phyloP scores from a whole-genome alignment of 2,797 vertebrate species.

The Pterois miles region DNA sequence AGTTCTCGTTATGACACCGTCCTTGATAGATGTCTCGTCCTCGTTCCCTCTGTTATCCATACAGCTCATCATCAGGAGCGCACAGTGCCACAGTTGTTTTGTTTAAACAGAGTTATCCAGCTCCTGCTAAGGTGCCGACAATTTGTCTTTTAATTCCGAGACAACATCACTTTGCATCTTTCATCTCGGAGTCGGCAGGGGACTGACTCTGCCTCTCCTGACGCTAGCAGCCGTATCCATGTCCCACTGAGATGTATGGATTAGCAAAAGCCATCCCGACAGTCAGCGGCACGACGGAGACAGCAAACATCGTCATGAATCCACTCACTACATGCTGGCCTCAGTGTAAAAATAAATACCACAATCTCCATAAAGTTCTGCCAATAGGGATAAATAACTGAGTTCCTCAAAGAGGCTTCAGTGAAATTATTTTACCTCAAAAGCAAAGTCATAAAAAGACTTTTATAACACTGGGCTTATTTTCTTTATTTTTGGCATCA shows the following conservation, averaged over 20 bases:
- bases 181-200: conserved; percentile 73
- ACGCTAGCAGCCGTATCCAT: conserved; percentile 17
- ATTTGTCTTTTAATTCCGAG: conserved; percentile 71
- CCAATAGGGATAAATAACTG: conserved; percentile 4
- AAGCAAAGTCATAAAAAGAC: not conserved
- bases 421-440: not conserved
- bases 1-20: conserved; percentile 13
- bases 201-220: conserved; percentile 52
- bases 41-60: conserved; percentile 22
- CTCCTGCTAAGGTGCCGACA: conserved; percentile 41
- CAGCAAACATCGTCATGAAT: conserved; percentile 23
- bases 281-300: conserved; percentile 64
- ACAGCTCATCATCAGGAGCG: not conserved
- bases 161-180: conserved; percentile 61
- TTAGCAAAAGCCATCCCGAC: conserved; percentile 76
- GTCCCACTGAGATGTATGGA: conserved; percentile 69
- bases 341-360: conserved; percentile 12
- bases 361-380: conserved; percentile 10
- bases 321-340: conserved; percentile 35
- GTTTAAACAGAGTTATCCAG: conserved; percentile 57
- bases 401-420: conserved; percentile 3
- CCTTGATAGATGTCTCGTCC: conserved; percentile 29
- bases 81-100: conserved; percentile 19
- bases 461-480: not conserved
- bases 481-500: not conserved